Conservation (phyloP, 2,113 vertebrate genomes). For the Eulacestoma nigropectus region DNA sequence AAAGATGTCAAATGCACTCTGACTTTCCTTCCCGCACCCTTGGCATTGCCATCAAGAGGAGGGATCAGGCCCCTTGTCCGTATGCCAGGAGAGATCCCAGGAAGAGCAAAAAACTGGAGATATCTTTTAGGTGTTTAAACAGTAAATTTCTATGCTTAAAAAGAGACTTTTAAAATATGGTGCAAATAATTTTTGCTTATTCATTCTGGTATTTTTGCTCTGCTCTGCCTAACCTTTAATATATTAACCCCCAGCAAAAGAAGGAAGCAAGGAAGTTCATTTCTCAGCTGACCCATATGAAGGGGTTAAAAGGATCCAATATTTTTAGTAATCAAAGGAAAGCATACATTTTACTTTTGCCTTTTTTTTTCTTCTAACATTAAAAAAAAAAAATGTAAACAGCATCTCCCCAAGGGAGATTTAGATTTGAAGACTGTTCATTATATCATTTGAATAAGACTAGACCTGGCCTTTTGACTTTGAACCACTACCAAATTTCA, state of each 20-base stretch:
- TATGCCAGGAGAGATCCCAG: background rate
- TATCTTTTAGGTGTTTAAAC: background rate
- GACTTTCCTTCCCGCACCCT: background rate
- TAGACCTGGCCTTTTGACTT: slow-evolving; percentile 85
- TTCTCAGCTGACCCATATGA: slow-evolving; percentile 41
- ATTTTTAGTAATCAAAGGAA: slow-evolving; percentile 64
- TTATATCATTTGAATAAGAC: slow-evolving; percentile 93
- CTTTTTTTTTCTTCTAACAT: background rate
- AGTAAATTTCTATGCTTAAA: background rate
- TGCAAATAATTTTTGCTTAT: background rate
- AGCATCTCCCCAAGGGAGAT: slow-evolving; percentile 76
- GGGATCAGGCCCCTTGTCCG: fast-evolving
- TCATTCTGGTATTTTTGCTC: background rate
- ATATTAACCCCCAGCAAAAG: slow-evolving; percentile 50
- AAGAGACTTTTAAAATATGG: background rate
- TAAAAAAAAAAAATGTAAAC: slow-evolving; percentile 73
- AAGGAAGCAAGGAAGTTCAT: slow-evolving; percentile 44
- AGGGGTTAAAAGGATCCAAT: slow-evolving; percentile 58
- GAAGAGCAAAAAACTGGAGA: background rate
- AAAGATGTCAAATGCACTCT: background rate
- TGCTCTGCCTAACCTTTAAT: slow-evolving; percentile 13
- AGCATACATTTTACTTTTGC: slow-evolving; percentile 57
- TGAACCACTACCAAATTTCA: slow-evolving; percentile 95
- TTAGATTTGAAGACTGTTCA: slow-evolving; percentile 82
- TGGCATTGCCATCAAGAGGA: background rate